Evolutionary conservation across 2,113 vertebrate species (phyloP).

Genomic region (Tachysurus vachellii): DNA sequence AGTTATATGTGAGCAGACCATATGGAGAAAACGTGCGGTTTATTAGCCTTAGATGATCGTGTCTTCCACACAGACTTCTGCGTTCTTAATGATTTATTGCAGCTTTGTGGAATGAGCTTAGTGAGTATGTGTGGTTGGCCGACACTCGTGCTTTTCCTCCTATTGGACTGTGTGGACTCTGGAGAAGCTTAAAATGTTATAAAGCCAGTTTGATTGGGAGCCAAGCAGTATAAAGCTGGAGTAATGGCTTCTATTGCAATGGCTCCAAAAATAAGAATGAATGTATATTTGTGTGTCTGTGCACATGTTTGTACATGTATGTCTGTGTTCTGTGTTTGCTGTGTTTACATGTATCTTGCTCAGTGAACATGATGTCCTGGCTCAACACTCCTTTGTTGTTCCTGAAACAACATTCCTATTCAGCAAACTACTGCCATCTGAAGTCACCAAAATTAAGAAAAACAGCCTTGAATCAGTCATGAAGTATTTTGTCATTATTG

Average conservation of each 20-base stretch:
- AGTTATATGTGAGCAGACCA: conserved; percentile 69
- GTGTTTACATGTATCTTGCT: conserved; percentile 4
- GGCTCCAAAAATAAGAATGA: conserved; percentile 72
- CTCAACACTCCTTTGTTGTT: conserved; percentile 1
- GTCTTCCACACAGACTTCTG: conserved; percentile 79
- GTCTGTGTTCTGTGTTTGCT: neutral
- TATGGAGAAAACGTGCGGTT: conserved; percentile 62
- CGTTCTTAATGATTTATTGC: conserved; percentile 87
- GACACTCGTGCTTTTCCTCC: conserved; percentile 72
- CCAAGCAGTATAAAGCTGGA: conserved; percentile 75
- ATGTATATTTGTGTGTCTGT: conserved; percentile 50
- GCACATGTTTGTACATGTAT: conserved; percentile 58
- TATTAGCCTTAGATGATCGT: conserved; percentile 79
- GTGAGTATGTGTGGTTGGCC: conserved; percentile 75
- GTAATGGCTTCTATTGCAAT: conserved; percentile 67
- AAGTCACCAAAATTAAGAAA: conserved; percentile 10
- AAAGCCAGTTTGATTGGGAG: conserved; percentile 78
- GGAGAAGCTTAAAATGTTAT: conserved; percentile 81
- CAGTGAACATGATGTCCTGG: conserved; percentile 16
- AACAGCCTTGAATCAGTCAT: conserved; percentile 2
- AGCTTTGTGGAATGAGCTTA: conserved; percentile 80
- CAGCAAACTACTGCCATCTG: neutral
- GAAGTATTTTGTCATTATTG: neutral
- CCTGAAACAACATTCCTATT: conserved; percentile 3
- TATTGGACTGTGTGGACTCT: conserved; percentile 76